Evolutionary conservation across 1,140 invertebrate genomes (phyloP), one percentile per base, ranked within the genome.

Genomic region (Apocrypta bakeri): DNA sequence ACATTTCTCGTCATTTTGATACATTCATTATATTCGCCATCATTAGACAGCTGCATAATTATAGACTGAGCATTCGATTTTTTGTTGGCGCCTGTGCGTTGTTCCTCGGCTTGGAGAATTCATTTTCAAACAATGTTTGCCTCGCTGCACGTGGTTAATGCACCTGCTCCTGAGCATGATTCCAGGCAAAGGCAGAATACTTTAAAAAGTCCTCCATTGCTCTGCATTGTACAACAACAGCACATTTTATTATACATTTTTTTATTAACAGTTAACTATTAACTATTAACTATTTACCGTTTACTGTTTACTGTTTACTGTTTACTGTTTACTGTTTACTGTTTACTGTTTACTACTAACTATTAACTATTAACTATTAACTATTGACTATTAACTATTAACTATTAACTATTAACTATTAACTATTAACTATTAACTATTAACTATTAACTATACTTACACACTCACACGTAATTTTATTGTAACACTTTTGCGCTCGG

Each of bases 61-160:
- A 29, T 66, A 25, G 63, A 37, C 17, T 66, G 9, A 27, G 24
- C 27, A 66, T 17, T 66, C 25, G 11, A 21, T 31, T 37, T 8
- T 24, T 25, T 29, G 27, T 29, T 66, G 64, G 64, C 48, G 21
- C 8, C 17, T 79, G 56, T 37, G n/a, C 17, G 42, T 37, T 61
- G 21, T 61, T 71, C 40, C 77, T 33, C n/a, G 25, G 78, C 78
- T 79, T 79, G 72, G 42, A 79, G n/a, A 71, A 31, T 72, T 79
- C 48, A 68, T 79, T 79, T 79, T 24, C 25, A 72, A 37, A n/a
- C 29, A 66, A 29, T 71, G 29, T 79, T 61, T 79, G 9, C 64
- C 14, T 37, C 33, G 27, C 69, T 1, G 78, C 48, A 79, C 72
- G 66, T n/a, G 4, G 3, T 56, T n/a, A 56, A 56, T 21, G 48